Conservation (phyloP, 2,888 invertebrate species). For the Stegana nigrithorax region DNA sequence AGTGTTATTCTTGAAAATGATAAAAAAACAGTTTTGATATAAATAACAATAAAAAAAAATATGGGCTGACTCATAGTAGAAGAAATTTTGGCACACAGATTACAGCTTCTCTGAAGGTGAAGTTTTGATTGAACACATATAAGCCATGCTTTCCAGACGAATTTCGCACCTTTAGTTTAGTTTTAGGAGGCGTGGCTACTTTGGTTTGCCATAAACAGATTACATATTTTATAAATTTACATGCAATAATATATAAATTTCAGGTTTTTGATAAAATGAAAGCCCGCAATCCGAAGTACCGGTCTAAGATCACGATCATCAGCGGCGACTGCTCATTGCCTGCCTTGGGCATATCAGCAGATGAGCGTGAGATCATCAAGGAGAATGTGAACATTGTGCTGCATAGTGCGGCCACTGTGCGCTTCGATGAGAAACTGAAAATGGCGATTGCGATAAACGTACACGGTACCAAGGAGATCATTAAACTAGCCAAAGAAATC, state of each 20-base stretch:
- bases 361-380: slow-evolving; percentile 64
- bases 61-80: too few relatives aligned
- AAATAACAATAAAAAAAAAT: too few relatives aligned
- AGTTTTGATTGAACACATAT: too few relatives aligned
- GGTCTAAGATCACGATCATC: slow-evolving; percentile 67
- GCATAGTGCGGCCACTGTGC: slow-evolving; percentile 93
- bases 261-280: slow-evolving; percentile 61
- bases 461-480: slow-evolving; percentile 75
- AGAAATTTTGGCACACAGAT: too few relatives aligned
- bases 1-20: too few relatives aligned
- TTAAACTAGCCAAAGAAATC: slow-evolving; percentile 76
- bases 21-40: too few relatives aligned
- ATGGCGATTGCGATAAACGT: slow-evolving; percentile 80
- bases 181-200: too few relatives aligned
- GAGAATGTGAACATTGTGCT: slow-evolving; percentile 75
- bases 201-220: not conserved
- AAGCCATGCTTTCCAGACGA: too few relatives aligned
- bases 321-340: slow-evolving; percentile 68
- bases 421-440: slow-evolving; percentile 80
- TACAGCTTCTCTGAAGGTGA: too few relatives aligned
- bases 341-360: slow-evolving; percentile 64
- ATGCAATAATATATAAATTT: too few relatives aligned
- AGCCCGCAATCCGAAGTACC: slow-evolving; percentile 58
- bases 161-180: too few relatives aligned
- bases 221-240: not conserved